Evolutionary conservation across 2,888 invertebrate species (phyloP).

Genomic region (Creontiades dilutus): DNA sequence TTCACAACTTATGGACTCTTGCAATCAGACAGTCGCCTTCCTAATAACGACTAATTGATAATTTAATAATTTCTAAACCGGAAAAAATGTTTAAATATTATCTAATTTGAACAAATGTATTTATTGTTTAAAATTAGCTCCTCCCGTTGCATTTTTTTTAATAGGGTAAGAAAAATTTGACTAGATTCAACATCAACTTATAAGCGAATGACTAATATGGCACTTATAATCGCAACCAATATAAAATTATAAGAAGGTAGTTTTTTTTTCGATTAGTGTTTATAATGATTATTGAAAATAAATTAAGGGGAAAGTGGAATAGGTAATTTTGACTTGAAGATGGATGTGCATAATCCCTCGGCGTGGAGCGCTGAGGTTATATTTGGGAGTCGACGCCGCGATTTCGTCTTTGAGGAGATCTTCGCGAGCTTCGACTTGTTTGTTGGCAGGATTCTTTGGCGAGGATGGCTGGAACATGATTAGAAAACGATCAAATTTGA

Average conservation of each 20-base stretch:
- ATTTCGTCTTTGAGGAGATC: background rate
- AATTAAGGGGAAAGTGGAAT: constrained; percentile 39
- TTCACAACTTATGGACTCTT: constrained; percentile 60
- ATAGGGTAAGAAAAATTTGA: constrained; percentile 35
- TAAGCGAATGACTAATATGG: background rate
- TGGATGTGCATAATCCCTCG: constrained; percentile 24
- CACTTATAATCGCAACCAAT: background rate
- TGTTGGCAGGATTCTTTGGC: constrained; percentile 56
- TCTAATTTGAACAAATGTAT: constrained; percentile 49
- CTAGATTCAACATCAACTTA: constrained; percentile 24
- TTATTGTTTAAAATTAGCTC: constrained; percentile 37
- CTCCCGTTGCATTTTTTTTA: constrained; percentile 29
- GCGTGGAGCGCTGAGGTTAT: constrained; percentile 5
- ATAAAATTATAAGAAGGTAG: background rate
- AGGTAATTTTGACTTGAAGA: constrained; percentile 4
- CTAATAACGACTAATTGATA: constrained; percentile 35
- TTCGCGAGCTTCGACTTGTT: constrained; percentile 28
- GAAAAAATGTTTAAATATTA: background rate
- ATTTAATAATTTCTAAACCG: background rate
- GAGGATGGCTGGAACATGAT: constrained; percentile 20
- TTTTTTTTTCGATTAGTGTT: constrained; percentile 23
- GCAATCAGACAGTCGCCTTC: constrained; percentile 9
- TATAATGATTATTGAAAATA: background rate
- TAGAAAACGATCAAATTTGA: too few species aligned
- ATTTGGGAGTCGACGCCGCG: constrained; percentile 8